Base-by-base conservation (phyloP, 92 coral and sea anemone species). In the Palythoa heliodiscus region DNA sequence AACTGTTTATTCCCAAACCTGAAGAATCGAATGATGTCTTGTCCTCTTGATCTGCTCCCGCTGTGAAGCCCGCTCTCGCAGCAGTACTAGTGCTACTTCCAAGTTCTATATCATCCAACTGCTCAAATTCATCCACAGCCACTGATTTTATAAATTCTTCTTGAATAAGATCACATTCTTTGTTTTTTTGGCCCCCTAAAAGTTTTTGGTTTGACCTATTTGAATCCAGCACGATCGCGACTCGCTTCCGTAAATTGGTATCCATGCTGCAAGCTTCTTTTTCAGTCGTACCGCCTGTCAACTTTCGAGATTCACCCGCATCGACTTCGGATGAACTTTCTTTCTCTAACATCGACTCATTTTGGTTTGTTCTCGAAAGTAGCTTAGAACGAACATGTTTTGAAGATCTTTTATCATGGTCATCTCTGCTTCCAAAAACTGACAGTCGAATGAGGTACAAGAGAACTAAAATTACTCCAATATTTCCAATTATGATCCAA, bases 361-460 rank as follows among this genome's bases (percentile, higher is more conserved):
- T 58, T 55, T 47, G 73, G 14, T 23, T 43, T 53, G 43, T 80
- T 80, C 25, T 43, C 39, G 15, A 70, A 5, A 17, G 13, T 80
- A 58, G 19, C 11, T 14, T 67, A 57, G 84, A 64, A 22, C 58
- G 81, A 76, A 23, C 40, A 15, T 37, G 73, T 50, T 64, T 80
- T 7, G 43, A 50, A 66, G 73, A 80, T 66, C 64, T 80, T 37
- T 66, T 48, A 80, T 80, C 84, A 50, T n/a, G 50, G 9, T 40
- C 61, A 80, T 80, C 73, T 15, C 63, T 15, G 74, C 55, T 53
- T 80, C 74, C 58, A 17, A 80, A 80, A 17, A 80, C 60, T 43
- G 84, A 80, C 74, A 80, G 74, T 66, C 84, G 74, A 66, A 80
- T 80, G 58, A 80, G 48, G 64, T 80, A 80, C 24, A 80, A 66